Conservation (phyloP, 2,113 vertebrate genomes). For the Barbus barbus region DNA sequence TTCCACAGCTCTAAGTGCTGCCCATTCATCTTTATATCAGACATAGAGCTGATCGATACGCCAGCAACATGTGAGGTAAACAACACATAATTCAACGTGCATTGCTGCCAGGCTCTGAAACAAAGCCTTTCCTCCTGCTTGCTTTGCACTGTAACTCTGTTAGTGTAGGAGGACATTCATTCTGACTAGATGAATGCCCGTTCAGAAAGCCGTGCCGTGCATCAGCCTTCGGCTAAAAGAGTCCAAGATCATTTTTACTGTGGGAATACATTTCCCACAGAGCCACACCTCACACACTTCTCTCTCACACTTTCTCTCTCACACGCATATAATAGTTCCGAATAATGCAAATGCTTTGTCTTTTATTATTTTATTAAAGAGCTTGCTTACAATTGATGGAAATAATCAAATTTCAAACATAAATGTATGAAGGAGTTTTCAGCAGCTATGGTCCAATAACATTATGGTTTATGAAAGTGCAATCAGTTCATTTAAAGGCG, state of each 20-base stretch:
- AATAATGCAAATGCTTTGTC: not conserved
- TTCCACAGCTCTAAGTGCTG: not conserved
- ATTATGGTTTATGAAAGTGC: not conserved
- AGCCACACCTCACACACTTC: not conserved
- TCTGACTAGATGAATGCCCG: conserved; percentile 12
- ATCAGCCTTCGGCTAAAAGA: conserved; percentile 36
- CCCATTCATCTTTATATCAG: conserved; percentile 19
- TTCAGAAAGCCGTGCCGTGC: conserved; percentile 12
- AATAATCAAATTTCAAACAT: not conserved
- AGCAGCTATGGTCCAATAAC: not conserved
- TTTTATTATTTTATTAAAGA: not conserved
- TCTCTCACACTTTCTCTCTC: not conserved
- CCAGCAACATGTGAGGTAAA: conserved; percentile 24
- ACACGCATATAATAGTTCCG: not conserved
- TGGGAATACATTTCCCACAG: conserved; percentile 40
- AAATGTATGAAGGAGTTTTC: not conserved
- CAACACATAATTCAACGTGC: conserved; percentile 14
- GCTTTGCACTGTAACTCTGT: not conserved
- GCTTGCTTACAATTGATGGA: not conserved
- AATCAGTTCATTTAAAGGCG: not conserved
- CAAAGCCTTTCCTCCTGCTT: conserved; percentile 18
- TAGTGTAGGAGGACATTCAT: conserved; percentile 29
- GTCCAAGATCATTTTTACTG: conserved; percentile 35
- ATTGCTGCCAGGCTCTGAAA: conserved; percentile 29
- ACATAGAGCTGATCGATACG: conserved; percentile 14